Conservation (phyloP, 2,888 invertebrate genomes). For the Proisotoma minuta region DNA sequence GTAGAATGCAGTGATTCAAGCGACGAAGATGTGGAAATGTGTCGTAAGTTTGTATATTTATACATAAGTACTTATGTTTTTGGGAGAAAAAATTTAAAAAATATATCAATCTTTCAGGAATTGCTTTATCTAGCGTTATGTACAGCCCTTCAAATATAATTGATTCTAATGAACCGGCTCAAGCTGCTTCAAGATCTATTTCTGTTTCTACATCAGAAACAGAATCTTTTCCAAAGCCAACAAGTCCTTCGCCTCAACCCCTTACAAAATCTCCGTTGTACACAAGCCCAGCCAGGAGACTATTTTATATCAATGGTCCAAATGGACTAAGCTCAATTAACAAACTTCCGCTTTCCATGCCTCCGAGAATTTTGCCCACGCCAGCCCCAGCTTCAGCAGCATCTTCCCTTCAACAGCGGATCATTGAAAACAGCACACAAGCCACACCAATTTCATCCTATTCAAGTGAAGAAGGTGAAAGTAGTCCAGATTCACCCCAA, state of each 20-base stretch:
- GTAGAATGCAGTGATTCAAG: slow-evolving; percentile 24
- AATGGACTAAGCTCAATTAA: slow-evolving; percentile 10
- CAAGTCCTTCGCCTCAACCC: too few relatives aligned
- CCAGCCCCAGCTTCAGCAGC: slow-evolving; percentile 15
- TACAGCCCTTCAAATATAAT: slow-evolving; percentile 21
- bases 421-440: background rate
- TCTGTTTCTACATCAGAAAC: too few relatives aligned
- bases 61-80: background rate
- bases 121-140: slow-evolving; percentile 18
- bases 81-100: background rate
- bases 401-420: background rate
- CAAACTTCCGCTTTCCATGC: background rate
- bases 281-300: slow-evolving; percentile 17
- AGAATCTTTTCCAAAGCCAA: too few relatives aligned
- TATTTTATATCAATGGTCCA: slow-evolving; percentile 29
- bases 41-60: slow-evolving; percentile 21
- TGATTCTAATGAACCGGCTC: slow-evolving; percentile 20
- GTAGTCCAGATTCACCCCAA: background rate
- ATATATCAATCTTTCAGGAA: slow-evolving; percentile 5
- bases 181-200: slow-evolving; percentile 17
- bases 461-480: background rate
- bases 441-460: background rate
- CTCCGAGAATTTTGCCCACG: slow-evolving; percentile 22
- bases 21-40: slow-evolving; percentile 32
- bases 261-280: slow-evolving; percentile 17